Conservation (phyloP, 1,140 invertebrate species). For the Ephestia elutella region DNA sequence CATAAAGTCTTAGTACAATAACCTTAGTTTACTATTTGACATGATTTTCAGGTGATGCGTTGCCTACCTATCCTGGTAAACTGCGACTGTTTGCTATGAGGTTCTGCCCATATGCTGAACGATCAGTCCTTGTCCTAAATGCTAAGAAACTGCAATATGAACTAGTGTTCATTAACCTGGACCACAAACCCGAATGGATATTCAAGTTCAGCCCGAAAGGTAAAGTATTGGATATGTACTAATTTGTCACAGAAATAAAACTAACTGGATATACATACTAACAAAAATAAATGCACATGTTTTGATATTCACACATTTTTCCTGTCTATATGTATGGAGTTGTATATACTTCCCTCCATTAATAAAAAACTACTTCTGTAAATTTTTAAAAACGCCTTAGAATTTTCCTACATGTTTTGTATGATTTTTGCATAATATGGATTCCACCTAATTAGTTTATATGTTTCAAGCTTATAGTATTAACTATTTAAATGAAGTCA, state of each 20-base stretch:
- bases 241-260: conserved; percentile 1
- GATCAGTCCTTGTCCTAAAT: conserved; percentile 85
- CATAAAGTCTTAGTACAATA: neutral
- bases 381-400: too few species aligned
- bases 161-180: conserved; percentile 87
- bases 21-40: too few species aligned
- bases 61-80: conserved; percentile 73
- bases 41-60: conserved; percentile 45
- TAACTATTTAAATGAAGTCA: too few species aligned
- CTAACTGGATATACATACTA: neutral
- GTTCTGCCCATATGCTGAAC: conserved; percentile 92
- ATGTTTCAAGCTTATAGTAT: too few species aligned
- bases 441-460: too few species aligned
- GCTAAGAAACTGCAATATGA: conserved; percentile 91
- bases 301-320: too few species aligned
- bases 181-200: conserved; percentile 89
- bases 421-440: too few species aligned
- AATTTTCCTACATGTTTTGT: too few species aligned
- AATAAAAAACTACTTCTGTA: too few species aligned
- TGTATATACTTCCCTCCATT: too few species aligned
- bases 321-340: too few species aligned
- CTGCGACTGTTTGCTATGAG: conserved; percentile 91
- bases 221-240: conserved; percentile 7
- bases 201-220: conserved; percentile 78
- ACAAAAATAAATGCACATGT: too few species aligned